These are phyloP conservation scores for Yponomeuta cagnagella DNA, from an alignment of 2,888 invertebrate genomes.

Conservation along the genomic window DNA sequence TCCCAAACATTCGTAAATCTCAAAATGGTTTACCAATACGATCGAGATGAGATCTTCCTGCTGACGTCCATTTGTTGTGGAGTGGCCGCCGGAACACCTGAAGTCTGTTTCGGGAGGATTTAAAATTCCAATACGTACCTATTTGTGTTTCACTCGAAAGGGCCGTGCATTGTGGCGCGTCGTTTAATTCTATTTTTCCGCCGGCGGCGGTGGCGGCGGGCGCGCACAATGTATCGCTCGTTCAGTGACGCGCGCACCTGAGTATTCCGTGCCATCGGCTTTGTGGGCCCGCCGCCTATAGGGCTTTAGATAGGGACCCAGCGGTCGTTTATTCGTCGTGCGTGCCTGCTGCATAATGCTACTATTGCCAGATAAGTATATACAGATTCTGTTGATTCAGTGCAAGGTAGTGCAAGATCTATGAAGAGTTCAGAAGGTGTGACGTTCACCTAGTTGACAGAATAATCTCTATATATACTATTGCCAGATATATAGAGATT, in stretches of 20 bases:
- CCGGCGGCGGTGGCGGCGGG: slow-evolving; percentile 32
- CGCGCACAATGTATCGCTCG: slow-evolving; percentile 48
- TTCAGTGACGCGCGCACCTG: slow-evolving; percentile 43
- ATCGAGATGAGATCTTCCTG: neutral
- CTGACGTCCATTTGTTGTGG: slow-evolving; percentile 18
- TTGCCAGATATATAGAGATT: too few relatives aligned
- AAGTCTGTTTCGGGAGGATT: slow-evolving; percentile 32
- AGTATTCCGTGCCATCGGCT: slow-evolving; percentile 59
- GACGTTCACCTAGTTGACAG: too few relatives aligned
- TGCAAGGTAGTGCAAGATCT: too few relatives aligned
- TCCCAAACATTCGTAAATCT: slow-evolving; percentile 13
- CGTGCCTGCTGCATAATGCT: too few relatives aligned
- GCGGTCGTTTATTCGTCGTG: neutral
- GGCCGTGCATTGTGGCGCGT: slow-evolving; percentile 57
- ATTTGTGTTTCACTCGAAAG: slow-evolving; percentile 60
- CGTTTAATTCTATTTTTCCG: slow-evolving; percentile 61
- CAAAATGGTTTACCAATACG: neutral
- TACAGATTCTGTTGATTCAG: too few relatives aligned
- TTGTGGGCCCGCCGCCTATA: slow-evolving; percentile 37
- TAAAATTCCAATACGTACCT: slow-evolving; percentile 46
- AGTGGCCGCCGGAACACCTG: slow-evolving; percentile 26
- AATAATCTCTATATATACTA: too few relatives aligned
- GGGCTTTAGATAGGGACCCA: neutral
- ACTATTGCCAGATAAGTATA: too few relatives aligned
- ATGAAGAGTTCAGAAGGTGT: too few relatives aligned